phyloP scores from a whole-genome alignment of 2,888 invertebrate species.

The Papilio demoleus region DNA sequence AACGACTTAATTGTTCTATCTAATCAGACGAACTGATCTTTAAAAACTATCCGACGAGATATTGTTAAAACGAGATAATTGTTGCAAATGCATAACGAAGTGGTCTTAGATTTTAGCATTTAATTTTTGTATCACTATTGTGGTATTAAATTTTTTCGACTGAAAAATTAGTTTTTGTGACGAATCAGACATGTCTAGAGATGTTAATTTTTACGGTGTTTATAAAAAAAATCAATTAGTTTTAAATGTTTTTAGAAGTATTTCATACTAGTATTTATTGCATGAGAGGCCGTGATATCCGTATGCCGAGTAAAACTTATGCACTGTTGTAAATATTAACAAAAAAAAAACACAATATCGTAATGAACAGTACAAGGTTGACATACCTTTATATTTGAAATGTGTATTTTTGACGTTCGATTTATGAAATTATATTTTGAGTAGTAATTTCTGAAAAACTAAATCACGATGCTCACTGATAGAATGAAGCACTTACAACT shows the following conservation, averaged over 20 bases:
- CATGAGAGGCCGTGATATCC: background rate
- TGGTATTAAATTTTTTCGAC: background rate
- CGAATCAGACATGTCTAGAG: background rate
- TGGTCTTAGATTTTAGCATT: background rate
- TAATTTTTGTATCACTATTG: background rate
- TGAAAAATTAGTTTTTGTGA: background rate
- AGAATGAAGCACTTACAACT: constrained; percentile 8
- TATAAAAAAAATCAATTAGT: background rate
- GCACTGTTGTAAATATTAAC: no score
- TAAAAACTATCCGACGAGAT: background rate
- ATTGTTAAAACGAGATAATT: constrained; percentile 9
- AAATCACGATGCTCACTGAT: background rate
- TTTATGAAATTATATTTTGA: background rate
- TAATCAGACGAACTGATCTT: background rate
- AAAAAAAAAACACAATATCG: no score
- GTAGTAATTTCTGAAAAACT: background rate
- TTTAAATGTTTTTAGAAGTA: background rate
- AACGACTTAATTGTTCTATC: constrained; percentile 20
- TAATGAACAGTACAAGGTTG: no score
- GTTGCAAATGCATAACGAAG: constrained; percentile 8
- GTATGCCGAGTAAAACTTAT: no score
- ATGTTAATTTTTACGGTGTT: background rate
- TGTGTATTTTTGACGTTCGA: no score
- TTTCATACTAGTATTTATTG: no score
- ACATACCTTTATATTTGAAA: no score